Conservation (phyloP, 1,140 invertebrate genomes). For the Hylaeus volcanicus region DNA sequence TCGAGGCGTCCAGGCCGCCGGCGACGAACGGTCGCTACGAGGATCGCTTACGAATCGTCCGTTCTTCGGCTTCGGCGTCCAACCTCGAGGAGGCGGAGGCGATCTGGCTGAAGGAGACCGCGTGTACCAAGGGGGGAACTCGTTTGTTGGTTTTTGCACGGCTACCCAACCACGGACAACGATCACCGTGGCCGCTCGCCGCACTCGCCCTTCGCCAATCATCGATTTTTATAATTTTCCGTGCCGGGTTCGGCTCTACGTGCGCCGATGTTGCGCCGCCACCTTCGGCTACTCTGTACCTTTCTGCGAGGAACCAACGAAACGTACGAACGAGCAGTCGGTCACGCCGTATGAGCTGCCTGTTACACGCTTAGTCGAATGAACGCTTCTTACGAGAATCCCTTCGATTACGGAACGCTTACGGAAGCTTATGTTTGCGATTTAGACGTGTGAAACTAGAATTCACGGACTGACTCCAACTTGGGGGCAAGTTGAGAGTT, state of each 20-base stretch:
- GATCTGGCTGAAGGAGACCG: constrained; percentile 26
- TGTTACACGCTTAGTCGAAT: constrained; percentile 60
- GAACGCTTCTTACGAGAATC: constrained; percentile 28
- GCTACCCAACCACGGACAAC: constrained; percentile 49
- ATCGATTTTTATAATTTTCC: constrained; percentile 69
- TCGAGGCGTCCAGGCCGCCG: constrained; percentile 42
- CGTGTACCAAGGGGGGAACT: constrained; percentile 62
- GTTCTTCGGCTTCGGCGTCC: constrained; percentile 17
- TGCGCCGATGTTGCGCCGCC: not conserved
- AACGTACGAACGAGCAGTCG: too few relatives aligned
- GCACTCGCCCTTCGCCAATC: constrained; percentile 58
- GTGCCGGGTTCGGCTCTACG: constrained; percentile 29
- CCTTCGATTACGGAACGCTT: not conserved
- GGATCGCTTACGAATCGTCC: constrained; percentile 59
- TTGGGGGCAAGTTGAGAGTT: too few relatives aligned
- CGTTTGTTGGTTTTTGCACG: constrained; percentile 73
- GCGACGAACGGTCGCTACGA: constrained; percentile 57
- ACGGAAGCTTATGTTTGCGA: too few relatives aligned
- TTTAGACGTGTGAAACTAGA: too few relatives aligned
- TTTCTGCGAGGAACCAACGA: too few relatives aligned
- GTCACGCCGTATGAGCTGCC: constrained; percentile 14
- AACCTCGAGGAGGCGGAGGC: constrained; percentile 33
- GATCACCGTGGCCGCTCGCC: constrained; percentile 38
- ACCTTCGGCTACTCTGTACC: not conserved
- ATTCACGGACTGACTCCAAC: too few relatives aligned